phyloP scores from a whole-genome alignment of 2,888 invertebrate species.

The Dasysyrphus albostriatus region DNA sequence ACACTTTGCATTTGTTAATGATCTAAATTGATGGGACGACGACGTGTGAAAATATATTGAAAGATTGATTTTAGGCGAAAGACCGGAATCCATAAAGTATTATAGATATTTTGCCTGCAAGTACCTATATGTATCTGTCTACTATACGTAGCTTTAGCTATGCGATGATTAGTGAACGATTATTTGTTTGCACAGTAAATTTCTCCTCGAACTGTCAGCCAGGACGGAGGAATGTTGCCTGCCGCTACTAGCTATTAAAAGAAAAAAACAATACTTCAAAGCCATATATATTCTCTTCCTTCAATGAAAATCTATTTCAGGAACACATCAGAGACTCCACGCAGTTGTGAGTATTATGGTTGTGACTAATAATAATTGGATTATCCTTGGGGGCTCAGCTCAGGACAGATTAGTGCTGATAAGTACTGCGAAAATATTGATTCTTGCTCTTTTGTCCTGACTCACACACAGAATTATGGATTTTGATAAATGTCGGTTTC shows the following conservation, averaged over 20 bases:
- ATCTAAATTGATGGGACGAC: slow-evolving; percentile 51
- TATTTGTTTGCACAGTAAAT: slow-evolving; percentile 62
- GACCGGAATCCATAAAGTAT: slow-evolving; percentile 1
- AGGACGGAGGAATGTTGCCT: slow-evolving; percentile 34
- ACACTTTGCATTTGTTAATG: slow-evolving; percentile 46
- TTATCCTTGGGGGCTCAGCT: slow-evolving; percentile 62
- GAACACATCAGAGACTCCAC: slow-evolving; percentile 56
- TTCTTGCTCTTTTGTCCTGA: slow-evolving; percentile 37
- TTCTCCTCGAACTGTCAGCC: slow-evolving; percentile 43
- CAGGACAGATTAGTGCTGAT: slow-evolving; percentile 55
- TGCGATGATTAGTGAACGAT: slow-evolving; percentile 43
- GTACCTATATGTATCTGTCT: neutral
- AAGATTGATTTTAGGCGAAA: slow-evolving; percentile 55
- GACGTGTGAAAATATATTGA: slow-evolving; percentile 67
- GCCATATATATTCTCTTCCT: slow-evolving; percentile 25
- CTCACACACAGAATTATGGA: slow-evolving; percentile 10
- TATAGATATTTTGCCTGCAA: neutral
- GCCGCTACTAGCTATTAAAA: slow-evolving; percentile 3
- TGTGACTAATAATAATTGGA: slow-evolving; percentile 68
- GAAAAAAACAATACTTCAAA: slow-evolving; percentile 53
- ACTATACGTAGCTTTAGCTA: slow-evolving; percentile 9
- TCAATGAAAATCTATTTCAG: slow-evolving; percentile 42
- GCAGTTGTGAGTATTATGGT: slow-evolving; percentile 12
- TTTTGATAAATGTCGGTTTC: slow-evolving; percentile 25
- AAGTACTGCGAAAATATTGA: slow-evolving; percentile 48